A percentile compares a stretch with the other conserved stretches of the same genome.
Conservation (phyloP, 2,888 invertebrate genomes). For the Deilephila porcellus region DNA sequence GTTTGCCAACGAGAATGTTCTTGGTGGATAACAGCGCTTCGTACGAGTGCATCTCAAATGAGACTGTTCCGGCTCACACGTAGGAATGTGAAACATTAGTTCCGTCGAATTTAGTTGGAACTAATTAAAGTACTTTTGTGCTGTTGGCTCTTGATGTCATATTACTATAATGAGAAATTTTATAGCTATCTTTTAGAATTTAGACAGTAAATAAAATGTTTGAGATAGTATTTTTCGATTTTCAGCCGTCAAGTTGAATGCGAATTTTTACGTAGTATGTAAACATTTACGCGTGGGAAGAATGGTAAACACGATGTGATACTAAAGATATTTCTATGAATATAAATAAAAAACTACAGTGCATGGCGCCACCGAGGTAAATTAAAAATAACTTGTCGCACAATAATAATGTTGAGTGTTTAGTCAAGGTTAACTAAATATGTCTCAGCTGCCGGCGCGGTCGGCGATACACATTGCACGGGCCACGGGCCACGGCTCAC, state of each 20-base stretch:
- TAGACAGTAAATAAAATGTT: too few species aligned
- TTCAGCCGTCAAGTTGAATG: too few species aligned
- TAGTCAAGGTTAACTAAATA: slow-evolving; percentile 56
- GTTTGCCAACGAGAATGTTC: slow-evolving; percentile 43
- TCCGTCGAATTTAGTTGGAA: not conserved
- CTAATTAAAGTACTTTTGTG: not conserved
- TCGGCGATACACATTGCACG: slow-evolving; percentile 40
- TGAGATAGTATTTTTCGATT: too few species aligned
- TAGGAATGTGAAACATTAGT: not conserved
- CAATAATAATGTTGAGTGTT: slow-evolving; percentile 45
- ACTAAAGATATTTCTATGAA: too few species aligned
- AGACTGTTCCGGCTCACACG: slow-evolving; percentile 38
- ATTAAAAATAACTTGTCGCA: slow-evolving; percentile 37
- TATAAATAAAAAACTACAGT: slow-evolving; percentile 32
- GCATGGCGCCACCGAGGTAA: slow-evolving; percentile 36
- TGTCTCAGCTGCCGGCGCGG: slow-evolving; percentile 52
- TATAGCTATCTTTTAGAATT: too few species aligned
- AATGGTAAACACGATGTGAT: too few species aligned
- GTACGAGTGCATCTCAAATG: slow-evolving; percentile 42
- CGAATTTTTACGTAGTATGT: too few species aligned
- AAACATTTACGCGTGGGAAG: too few species aligned
- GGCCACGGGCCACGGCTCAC: slow-evolving; percentile 37
- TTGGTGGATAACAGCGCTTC: slow-evolving; percentile 32
- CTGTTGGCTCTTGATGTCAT: not conserved
- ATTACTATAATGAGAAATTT: too few species aligned